These are phyloP conservation scores for Sebastolobus altivelis DNA, from an alignment of 2,797 vertebrate genomes.

Conservation along the genomic window DNA sequence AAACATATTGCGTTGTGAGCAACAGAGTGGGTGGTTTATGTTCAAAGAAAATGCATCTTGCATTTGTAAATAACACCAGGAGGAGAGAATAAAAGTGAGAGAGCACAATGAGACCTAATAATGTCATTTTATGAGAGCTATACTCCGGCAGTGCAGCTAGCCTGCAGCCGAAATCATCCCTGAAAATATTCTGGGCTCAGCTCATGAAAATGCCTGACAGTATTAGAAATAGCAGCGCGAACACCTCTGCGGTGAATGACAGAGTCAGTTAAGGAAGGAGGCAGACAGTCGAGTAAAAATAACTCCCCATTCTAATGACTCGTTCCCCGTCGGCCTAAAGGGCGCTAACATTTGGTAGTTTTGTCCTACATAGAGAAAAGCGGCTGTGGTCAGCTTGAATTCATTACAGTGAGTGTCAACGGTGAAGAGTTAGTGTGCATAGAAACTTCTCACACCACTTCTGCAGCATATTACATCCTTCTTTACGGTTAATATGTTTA, in stretches of 20 bases:
- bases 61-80: background rate
- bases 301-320: constrained; percentile 3
- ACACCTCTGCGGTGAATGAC: constrained; percentile 18
- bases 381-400: background rate
- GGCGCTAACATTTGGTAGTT: background rate
- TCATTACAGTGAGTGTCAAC: background rate
- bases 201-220: constrained; percentile 29
- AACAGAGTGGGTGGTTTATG: constrained; percentile 18
- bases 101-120: constrained; percentile 2
- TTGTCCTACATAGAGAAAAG: background rate
- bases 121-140: background rate
- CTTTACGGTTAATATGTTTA: background rate
- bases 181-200: constrained; percentile 29
- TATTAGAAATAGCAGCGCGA: constrained; percentile 13
- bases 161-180: constrained; percentile 23
- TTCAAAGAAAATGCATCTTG: constrained; percentile 13
- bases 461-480: background rate
- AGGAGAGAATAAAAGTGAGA: background rate
- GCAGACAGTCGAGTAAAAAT: constrained; percentile 23
- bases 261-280: background rate
- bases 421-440: background rate
- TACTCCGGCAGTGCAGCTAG: background rate
- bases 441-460: background rate
- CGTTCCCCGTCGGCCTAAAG: background rate
- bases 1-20: constrained; percentile 36